These are phyloP conservation scores for Scomberomorus guttatus DNA, from an alignment of 2,797 vertebrate species.

Conservation along the genomic window DNA sequence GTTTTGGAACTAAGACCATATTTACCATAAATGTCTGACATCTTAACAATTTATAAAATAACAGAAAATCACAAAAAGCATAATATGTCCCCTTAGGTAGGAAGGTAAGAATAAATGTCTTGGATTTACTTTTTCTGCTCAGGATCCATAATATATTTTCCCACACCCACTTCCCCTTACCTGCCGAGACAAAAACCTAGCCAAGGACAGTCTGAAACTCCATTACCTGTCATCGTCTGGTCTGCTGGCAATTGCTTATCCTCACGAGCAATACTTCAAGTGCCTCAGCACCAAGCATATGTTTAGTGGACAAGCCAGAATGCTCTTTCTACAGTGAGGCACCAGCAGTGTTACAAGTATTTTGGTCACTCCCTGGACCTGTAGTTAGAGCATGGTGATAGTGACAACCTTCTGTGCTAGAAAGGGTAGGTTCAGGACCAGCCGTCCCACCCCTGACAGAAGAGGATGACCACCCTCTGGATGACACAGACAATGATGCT, in stretches of 20 bases:
- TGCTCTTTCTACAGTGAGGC: slow-evolving; percentile 38
- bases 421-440: slow-evolving; percentile 16
- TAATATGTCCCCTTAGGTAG: no score
- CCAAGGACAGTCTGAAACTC: slow-evolving; percentile 46
- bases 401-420: slow-evolving; percentile 38
- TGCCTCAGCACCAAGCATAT: slow-evolving; percentile 13
- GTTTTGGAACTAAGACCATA: no score
- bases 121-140: no score
- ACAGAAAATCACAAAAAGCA: no score
- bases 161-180: neutral
- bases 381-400: slow-evolving; percentile 33
- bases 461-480: slow-evolving; percentile 27
- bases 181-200: slow-evolving; percentile 23
- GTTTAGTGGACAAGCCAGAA: slow-evolving; percentile 30
- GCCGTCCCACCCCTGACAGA: slow-evolving; percentile 9
- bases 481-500: slow-evolving; percentile 4
- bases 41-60: no score
- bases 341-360: slow-evolving; percentile 50
- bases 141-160: neutral
- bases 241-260: slow-evolving; percentile 44
- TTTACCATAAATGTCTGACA: no score
- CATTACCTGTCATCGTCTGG: slow-evolving; percentile 35
- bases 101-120: neutral
- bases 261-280: slow-evolving; percentile 22
- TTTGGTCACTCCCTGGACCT: slow-evolving; percentile 53